Percentiles rank a stretch among this genome's conserved stretches.
These are phyloP conservation scores for Drosophila nigrodunni DNA, from an alignment of 1,140 invertebrate species.

Conservation along the genomic window DNA sequence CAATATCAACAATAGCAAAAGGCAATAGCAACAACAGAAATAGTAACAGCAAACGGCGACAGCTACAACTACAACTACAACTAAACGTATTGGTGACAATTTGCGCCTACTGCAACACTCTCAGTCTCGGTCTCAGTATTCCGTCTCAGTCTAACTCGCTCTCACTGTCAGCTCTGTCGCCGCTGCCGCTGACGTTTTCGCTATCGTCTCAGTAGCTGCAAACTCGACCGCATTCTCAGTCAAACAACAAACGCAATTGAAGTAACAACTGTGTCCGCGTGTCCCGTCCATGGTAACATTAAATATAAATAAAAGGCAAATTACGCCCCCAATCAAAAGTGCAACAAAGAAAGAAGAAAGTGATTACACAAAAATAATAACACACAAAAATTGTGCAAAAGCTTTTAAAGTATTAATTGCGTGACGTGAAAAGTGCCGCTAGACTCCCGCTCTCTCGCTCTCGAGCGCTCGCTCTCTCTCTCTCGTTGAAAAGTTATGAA, in stretches of 20 bases:
- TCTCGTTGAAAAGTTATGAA: constrained; percentile 47
- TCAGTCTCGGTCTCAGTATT: constrained; percentile 29
- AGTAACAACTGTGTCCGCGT: constrained; percentile 70
- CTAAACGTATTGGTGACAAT: constrained; percentile 65
- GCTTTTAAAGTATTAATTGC: constrained; percentile 14
- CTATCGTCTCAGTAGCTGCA: constrained; percentile 39
- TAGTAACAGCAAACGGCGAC: background rate
- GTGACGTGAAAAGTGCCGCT: constrained; percentile 2
- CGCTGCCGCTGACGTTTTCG: constrained; percentile 10
- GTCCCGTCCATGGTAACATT: constrained; percentile 38
- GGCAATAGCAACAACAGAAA: constrained; percentile 33
- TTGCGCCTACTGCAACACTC: constrained; percentile 67
- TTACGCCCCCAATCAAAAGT: constrained; percentile 9
- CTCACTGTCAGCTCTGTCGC: constrained; percentile 42
- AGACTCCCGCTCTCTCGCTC: background rate
- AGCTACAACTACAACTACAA: constrained; percentile 29
- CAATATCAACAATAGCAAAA: constrained; percentile 41
- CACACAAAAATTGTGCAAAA: constrained; percentile 22
- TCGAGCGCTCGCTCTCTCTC: constrained; percentile 1
- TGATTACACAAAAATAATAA: constrained; percentile 18
- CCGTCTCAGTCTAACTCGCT: constrained; percentile 17
- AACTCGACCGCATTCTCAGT: constrained; percentile 72
- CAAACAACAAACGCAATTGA: constrained; percentile 81
- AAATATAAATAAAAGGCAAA: constrained; percentile 22
- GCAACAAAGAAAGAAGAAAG: constrained; percentile 31